These are phyloP conservation scores for Aurelia sp. DNA, from an alignment of 30 jellyfish, hydroid and myxozoan species.

Conservation along the genomic window DNA sequence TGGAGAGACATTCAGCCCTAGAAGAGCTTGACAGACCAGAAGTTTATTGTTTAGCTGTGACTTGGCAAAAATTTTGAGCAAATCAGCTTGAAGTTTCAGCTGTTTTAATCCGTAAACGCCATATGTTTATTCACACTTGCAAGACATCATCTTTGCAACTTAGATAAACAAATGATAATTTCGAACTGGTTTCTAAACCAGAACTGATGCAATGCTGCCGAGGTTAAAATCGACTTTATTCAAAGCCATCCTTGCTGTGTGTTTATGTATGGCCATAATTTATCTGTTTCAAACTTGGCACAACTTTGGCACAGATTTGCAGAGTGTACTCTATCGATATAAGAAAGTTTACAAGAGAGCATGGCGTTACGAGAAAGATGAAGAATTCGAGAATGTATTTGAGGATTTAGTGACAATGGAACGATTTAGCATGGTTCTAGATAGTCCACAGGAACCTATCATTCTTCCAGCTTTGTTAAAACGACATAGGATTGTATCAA, in stretches of 20 bases:
- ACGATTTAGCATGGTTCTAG: slow-evolving; percentile 12
- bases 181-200: too few species aligned
- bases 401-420: slow-evolving; percentile 28
- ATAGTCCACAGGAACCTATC: slow-evolving; percentile 6
- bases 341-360: not conserved
- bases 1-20: too few species aligned
- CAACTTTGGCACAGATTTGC: slow-evolving; percentile 1
- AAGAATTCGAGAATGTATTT: not conserved
- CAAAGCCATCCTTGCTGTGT: not conserved
- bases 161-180: too few species aligned
- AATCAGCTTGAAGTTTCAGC: too few species aligned
- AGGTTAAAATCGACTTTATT: slow-evolving; percentile 4
- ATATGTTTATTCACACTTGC: too few species aligned
- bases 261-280: not conserved
- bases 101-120: too few species aligned
- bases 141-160: too few species aligned
- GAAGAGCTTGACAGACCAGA: too few species aligned
- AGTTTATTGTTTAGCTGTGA: too few species aligned
- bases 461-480: slow-evolving; percentile 8
- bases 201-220: not conserved
- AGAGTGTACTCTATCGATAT: not conserved
- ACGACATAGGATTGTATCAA: not conserved
- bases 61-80: too few species aligned
- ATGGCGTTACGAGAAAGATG: not conserved
- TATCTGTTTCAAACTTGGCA: slow-evolving; percentile 18